These are phyloP conservation scores for Lethenteron camtschaticum DNA, from an alignment of 2,113 vertebrate genomes.

Conservation along the genomic window DNA sequence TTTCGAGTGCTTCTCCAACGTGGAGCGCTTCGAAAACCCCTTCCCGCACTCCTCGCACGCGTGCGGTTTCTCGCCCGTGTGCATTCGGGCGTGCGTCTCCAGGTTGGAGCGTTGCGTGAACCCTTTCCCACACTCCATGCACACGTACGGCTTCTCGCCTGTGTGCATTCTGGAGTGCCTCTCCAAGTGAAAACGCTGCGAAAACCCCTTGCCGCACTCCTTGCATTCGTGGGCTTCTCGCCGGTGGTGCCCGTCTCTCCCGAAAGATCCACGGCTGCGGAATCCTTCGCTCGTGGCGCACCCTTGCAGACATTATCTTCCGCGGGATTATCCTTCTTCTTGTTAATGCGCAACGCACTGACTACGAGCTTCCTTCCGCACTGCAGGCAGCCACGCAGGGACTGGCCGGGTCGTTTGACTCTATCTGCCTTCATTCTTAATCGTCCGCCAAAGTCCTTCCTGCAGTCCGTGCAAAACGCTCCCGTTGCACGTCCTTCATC, in stretches of 20 bases:
- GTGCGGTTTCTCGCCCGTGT: constrained; percentile 26
- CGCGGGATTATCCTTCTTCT: no score
- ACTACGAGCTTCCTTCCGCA: no score
- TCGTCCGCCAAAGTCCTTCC: no score
- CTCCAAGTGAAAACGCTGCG: constrained; percentile 14
- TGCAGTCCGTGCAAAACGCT: no score
- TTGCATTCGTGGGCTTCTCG: constrained; percentile 23
- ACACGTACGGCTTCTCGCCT: constrained; percentile 11
- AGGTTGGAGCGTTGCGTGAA: constrained; percentile 13
- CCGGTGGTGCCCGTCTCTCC: constrained; percentile 8
- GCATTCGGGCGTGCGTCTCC: constrained; percentile 19
- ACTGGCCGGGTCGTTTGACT: no score
- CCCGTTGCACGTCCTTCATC: no score
- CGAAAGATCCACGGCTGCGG: no score
- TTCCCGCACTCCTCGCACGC: constrained; percentile 27
- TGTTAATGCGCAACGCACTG: no score
- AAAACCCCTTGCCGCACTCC: constrained; percentile 21
- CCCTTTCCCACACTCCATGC: constrained; percentile 22
- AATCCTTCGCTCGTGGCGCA: no score
- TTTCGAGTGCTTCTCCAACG: constrained; percentile 23
- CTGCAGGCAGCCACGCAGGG: no score
- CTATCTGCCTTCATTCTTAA: no score
- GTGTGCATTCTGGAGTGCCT: constrained; percentile 14
- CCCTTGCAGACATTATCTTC: no score
- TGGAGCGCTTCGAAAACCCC: constrained; percentile 17